These are phyloP conservation scores for Baryphthengus martii DNA, from an alignment of 2,113 vertebrate genomes.

Conservation along the genomic window DNA sequence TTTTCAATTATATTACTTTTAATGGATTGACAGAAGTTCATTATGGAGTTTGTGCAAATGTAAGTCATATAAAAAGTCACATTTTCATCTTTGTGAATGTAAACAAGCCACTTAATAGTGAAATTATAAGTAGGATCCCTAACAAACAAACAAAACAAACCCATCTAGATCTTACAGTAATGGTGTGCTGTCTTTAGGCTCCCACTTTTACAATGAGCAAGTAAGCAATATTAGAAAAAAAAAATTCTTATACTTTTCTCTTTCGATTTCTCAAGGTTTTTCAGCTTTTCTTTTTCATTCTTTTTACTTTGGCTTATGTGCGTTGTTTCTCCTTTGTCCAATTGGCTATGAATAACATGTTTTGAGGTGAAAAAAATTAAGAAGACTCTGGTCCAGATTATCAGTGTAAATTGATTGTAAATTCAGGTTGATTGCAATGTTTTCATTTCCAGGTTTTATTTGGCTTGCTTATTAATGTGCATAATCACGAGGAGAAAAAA, in stretches of 20 bases:
- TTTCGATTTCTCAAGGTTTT: not conserved
- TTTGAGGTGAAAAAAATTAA: not conserved
- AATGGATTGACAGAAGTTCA: too few species aligned
- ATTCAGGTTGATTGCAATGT: not conserved
- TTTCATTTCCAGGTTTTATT: not conserved
- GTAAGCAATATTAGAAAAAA: not conserved
- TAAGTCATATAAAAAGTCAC: not conserved
- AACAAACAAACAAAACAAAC: not conserved
- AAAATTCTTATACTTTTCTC: not conserved
- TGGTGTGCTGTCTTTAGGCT: not conserved
- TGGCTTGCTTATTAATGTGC: not conserved
- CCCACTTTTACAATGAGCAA: not conserved
- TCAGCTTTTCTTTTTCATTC: not conserved
- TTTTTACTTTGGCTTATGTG: not conserved
- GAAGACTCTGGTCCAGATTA: not conserved
- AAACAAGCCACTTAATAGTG: not conserved
- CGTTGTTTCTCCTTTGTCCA: not conserved
- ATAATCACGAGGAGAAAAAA: not conserved
- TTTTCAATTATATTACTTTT: not conserved
- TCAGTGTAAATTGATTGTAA: not conserved
- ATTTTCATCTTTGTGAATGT: not conserved
- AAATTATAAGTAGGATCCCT: not conserved
- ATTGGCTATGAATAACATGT: not conserved
- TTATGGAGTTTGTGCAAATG: not conserved
- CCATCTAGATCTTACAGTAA: not conserved